Conservation (phyloP, 2,888 invertebrate species). For the Macrosiphum euphorbiae region DNA sequence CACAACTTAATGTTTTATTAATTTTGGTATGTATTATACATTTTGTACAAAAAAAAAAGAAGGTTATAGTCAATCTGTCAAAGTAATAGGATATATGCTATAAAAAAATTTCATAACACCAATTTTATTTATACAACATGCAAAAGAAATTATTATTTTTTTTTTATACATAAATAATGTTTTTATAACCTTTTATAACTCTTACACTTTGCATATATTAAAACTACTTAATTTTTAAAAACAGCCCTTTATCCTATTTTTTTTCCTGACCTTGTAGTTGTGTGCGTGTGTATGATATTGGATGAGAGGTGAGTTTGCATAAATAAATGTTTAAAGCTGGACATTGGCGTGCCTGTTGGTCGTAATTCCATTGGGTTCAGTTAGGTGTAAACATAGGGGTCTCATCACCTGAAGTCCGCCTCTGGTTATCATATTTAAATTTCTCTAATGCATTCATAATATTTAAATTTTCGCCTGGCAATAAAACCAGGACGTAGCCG, state of each 20-base stretch:
- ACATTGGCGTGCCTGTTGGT: constrained; percentile 47
- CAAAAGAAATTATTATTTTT: neutral
- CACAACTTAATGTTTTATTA: constrained; percentile 23
- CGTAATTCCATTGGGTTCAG: constrained; percentile 44
- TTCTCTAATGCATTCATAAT: constrained; percentile 49
- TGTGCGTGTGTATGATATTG: neutral
- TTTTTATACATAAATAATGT: constrained; percentile 10
- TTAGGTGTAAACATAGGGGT: constrained; percentile 54
- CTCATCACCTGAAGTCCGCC: constrained; percentile 43
- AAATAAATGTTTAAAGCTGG: constrained; percentile 46
- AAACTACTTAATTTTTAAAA: constrained; percentile 38
- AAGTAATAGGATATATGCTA: neutral
- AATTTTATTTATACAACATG: constrained; percentile 16
- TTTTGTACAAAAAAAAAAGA: neutral
- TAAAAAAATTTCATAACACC: neutral
- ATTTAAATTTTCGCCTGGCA: constrained; percentile 46
- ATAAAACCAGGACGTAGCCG: neutral
- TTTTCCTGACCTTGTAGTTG: neutral
- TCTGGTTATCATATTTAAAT: constrained; percentile 48
- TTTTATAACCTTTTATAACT: constrained; percentile 22
- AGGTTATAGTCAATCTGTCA: constrained; percentile 30
- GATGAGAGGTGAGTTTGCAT: constrained; percentile 15
- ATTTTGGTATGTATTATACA: neutral
- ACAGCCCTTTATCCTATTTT: neutral
- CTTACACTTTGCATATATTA: constrained; percentile 24